Conservation (phyloP, 1,140 invertebrate species). For the Bombus fervidus region DNA sequence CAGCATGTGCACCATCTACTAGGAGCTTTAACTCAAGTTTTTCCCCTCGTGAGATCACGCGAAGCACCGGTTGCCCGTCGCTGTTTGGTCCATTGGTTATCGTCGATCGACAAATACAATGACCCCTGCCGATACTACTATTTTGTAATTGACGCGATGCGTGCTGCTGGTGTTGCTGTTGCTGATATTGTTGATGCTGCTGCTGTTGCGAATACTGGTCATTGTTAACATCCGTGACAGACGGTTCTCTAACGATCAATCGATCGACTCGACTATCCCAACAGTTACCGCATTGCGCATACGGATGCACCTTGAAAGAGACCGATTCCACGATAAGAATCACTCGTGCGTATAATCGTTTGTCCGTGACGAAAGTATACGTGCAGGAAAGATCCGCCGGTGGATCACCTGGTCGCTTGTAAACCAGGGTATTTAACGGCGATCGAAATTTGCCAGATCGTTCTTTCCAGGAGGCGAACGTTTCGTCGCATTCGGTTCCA, state of each 20-base stretch:
- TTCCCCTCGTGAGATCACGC: slow-evolving; percentile 89
- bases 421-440: slow-evolving; percentile 92
- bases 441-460: slow-evolving; percentile 88
- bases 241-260: slow-evolving; percentile 84
- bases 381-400: slow-evolving; percentile 88
- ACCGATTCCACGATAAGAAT: slow-evolving; percentile 88
- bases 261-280: slow-evolving; percentile 91
- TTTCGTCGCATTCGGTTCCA: slow-evolving; percentile 92
- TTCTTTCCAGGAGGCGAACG: slow-evolving; percentile 90
- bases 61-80: slow-evolving; percentile 71
- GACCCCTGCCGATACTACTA: slow-evolving; percentile 69
- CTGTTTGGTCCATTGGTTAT: not conserved
- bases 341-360: slow-evolving; percentile 89
- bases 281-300: slow-evolving; percentile 90
- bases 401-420: slow-evolving; percentile 87
- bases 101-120: slow-evolving; percentile 83
- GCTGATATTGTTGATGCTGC: not conserved
- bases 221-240: slow-evolving; percentile 69
- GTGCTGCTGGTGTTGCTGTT: not conserved
- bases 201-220: slow-evolving; percentile 17
- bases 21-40: slow-evolving; percentile 90
- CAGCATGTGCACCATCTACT: slow-evolving; percentile 91
- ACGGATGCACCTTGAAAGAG: slow-evolving; percentile 89
- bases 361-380: slow-evolving; percentile 92
- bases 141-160: slow-evolving; percentile 12